Evolutionary conservation across 2,888 invertebrate species (phyloP), one percentile per base, ranked within the genome.

Genomic region (Drosophila percnosoma): DNA sequence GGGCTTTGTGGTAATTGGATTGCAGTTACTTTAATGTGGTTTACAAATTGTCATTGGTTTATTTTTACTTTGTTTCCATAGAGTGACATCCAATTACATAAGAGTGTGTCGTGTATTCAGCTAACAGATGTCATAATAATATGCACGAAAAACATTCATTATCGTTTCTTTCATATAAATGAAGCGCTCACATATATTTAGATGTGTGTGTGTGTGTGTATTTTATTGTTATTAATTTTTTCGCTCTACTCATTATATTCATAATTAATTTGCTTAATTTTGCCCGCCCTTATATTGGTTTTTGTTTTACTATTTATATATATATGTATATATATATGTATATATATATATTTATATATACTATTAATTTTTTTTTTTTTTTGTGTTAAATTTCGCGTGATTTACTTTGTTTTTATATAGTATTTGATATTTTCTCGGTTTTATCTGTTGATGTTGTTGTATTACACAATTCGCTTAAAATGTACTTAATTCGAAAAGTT

Each of bases 261-360:
- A 85, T 89, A 84, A 86, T 83, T 85, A 83, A 87, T 86, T 86
- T 73, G 75, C 86, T 89, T 89, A 84, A 80, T 75, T 80, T 81
- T 89, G 74, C 87, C 87, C 87, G 87, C 87, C 87, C 87, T 87
- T 88, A 88, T 89, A 88, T 83, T 75, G 71, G 67, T 78, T 82
- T 78, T 64, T 78, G 63, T 53, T 77, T 81, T 69, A 88, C 86
- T 83, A 80, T 68, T 63, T 68, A 59, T 70, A 34, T 60, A 63
- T 75, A 78, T 68, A 66, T 68, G 62, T 70, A 34, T 60, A 63
- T 75, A 78, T 83, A 81, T 82, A 68, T 77, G 72, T 73, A 48
- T 73, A 74, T 78, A 58, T 78, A 58, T 68, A 67, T 64, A 53
- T 65, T 53, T 73, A 77, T 83, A 85, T 83, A 83, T 45, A 79